A percentile compares a stretch with the other conserved stretches of the same genome.
These are phyloP conservation scores for Leucoraja ocellata DNA, from an alignment of 2,797 vertebrate genomes.

Conservation along the genomic window DNA sequence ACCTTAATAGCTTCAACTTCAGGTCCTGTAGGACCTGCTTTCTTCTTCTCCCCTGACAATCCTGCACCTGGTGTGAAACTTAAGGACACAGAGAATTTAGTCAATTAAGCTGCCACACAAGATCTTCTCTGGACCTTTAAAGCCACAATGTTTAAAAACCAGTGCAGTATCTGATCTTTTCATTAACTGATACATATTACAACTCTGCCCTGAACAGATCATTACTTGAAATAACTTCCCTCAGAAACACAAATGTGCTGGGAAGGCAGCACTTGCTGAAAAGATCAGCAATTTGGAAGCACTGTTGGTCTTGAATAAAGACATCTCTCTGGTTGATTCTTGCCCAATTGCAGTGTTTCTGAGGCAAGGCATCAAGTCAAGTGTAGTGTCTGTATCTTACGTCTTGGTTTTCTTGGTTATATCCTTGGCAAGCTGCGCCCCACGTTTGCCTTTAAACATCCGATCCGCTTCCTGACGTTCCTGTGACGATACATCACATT, in stretches of 20 bases:
- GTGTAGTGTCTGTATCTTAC: slow-evolving; percentile 75
- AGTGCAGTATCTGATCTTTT: slow-evolving; percentile 93
- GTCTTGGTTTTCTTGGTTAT: slow-evolving; percentile 97
- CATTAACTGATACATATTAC: slow-evolving; percentile 77
- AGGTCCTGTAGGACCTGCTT: slow-evolving; percentile 74
- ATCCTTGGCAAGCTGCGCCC: slow-evolving; percentile 98
- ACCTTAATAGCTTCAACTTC: slow-evolving; percentile 96
- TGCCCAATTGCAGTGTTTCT: slow-evolving; percentile 65
- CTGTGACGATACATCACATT: slow-evolving; percentile 80
- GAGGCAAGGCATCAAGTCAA: slow-evolving; percentile 66
- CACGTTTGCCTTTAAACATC: slow-evolving; percentile 99
- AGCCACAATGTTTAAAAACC: slow-evolving; percentile 57
- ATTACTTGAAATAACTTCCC: slow-evolving; percentile 65
- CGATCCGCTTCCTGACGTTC: slow-evolving; percentile 98
- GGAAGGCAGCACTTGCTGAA: background rate
- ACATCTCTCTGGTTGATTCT: background rate
- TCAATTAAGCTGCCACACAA: background rate
- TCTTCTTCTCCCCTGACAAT: slow-evolving; percentile 79
- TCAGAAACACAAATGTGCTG: slow-evolving; percentile 64
- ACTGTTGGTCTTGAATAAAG: background rate
- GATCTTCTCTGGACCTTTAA: slow-evolving; percentile 69
- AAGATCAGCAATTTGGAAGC: background rate
- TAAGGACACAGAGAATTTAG: slow-evolving; percentile 41
- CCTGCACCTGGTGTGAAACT: slow-evolving; percentile 81
- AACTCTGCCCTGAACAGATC: slow-evolving; percentile 45